Conservation (phyloP, 2,113 vertebrate genomes). For the Equus quagga region DNA sequence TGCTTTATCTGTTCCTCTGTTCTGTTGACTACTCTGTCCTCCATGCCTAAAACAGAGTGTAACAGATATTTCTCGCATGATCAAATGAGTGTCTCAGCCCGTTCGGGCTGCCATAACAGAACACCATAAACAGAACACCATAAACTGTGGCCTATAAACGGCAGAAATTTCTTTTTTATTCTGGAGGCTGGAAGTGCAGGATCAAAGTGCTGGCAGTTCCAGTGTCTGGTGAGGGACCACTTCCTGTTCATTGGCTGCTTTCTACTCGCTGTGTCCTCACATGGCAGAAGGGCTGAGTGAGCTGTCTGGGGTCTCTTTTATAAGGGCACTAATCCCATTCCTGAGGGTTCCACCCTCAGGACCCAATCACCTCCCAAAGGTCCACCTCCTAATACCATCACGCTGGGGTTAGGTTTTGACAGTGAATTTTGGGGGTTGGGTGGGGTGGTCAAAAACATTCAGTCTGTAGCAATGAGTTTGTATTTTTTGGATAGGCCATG, state of each 20-base stretch:
- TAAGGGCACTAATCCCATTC: not conserved
- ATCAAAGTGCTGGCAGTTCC: not conserved
- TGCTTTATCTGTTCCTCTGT: not conserved
- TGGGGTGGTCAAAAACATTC: not conserved
- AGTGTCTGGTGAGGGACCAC: too few species aligned
- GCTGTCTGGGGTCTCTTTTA: not conserved
- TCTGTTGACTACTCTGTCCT: not conserved
- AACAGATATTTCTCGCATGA: not conserved
- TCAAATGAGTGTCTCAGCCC: not conserved
- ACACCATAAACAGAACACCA: not conserved
- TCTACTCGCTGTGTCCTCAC: not conserved
- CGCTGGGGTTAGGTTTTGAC: not conserved
- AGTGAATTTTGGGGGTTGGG: not conserved
- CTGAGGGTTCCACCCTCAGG: not conserved
- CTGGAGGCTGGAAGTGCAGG: not conserved
- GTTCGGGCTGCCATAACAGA: not conserved
- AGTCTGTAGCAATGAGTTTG: not conserved
- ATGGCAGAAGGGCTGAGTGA: not conserved
- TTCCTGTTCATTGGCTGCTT: not conserved
- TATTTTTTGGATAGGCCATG: not conserved
- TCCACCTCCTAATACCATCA: not conserved
- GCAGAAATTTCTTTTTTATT: not conserved
- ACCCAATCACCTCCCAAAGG: not conserved
- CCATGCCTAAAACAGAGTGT: not conserved
- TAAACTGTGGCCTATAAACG: not conserved